A percentile compares a stretch with the other conserved stretches of the same genome.
These are phyloP conservation scores for Metellina segmentata DNA, from an alignment of 2,888 invertebrate species.

Conservation along the genomic window DNA sequence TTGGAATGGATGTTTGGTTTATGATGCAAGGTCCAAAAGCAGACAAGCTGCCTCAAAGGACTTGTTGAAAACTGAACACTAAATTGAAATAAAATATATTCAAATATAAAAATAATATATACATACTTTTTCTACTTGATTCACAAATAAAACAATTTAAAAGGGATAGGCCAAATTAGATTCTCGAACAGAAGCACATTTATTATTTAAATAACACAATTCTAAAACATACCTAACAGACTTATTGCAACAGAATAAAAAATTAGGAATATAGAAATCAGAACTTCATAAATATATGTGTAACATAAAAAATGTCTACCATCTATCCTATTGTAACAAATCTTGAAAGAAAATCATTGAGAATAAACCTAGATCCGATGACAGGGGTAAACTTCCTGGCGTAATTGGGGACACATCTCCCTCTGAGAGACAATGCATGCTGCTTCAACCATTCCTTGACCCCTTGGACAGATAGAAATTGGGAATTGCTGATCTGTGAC, in stretches of 20 bases:
- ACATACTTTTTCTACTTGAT: not conserved
- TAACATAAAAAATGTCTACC: too few species aligned
- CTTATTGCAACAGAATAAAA: not conserved
- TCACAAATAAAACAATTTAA: not conserved
- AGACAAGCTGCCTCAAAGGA: too few species aligned
- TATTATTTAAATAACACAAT: not conserved
- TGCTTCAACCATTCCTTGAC: constrained; percentile 83
- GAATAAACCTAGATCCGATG: constrained; percentile 36
- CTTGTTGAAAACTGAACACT: too few species aligned
- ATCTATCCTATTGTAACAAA: too few species aligned
- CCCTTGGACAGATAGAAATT: constrained; percentile 87
- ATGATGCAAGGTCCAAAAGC: too few species aligned
- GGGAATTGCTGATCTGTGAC: constrained; percentile 90
- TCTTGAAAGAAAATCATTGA: too few species aligned
- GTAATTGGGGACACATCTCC: constrained; percentile 53
- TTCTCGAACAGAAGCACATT: not conserved
- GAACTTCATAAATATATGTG: too few species aligned
- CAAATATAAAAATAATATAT: too few species aligned
- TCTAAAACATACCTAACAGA: not conserved
- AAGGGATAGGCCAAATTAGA: not conserved
- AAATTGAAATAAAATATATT: too few species aligned
- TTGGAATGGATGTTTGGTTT: too few species aligned
- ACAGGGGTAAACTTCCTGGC: constrained; percentile 39
- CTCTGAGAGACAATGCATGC: constrained; percentile 51
- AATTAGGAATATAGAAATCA: not conserved